Conservation (phyloP, 2,797 vertebrate genomes). For the Borostomias antarcticus region DNA sequence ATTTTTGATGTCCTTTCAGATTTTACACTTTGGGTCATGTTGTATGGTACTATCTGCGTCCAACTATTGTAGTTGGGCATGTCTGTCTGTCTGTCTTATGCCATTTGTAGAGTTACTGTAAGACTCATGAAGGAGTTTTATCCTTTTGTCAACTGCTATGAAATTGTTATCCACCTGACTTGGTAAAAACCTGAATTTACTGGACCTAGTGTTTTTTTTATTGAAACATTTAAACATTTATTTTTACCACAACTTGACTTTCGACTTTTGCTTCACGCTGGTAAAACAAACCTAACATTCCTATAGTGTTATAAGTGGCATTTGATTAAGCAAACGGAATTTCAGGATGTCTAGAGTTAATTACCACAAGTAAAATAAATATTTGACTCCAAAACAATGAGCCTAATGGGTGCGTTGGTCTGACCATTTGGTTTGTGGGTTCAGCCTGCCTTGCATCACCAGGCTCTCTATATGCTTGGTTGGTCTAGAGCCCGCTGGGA, state of each 20-base stretch:
- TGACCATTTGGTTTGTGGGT: too few species aligned
- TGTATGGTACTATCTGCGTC: constrained; percentile 71
- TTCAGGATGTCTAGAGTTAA: too few species aligned
- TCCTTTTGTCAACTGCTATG: constrained; percentile 72
- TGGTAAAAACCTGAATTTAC: constrained; percentile 73
- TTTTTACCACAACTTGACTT: constrained; percentile 76
- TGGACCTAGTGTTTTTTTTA: constrained; percentile 75
- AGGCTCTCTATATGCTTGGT: too few species aligned
- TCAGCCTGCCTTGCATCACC: too few species aligned
- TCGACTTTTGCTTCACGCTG: constrained; percentile 38
- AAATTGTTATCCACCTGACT: constrained; percentile 74
- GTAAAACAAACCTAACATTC: background rate
- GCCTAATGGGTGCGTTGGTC: too few species aligned
- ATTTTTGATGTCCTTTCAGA: constrained; percentile 59
- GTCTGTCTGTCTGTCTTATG: constrained; percentile 69
- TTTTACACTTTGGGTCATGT: constrained; percentile 62
- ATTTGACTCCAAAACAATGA: too few species aligned
- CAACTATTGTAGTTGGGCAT: constrained; percentile 61
- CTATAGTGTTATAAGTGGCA: too few species aligned
- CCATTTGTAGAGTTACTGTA: constrained; percentile 74
- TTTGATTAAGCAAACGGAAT: too few species aligned
- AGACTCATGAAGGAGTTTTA: constrained; percentile 72
- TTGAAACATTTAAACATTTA: constrained; percentile 77
- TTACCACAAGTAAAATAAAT: background rate
- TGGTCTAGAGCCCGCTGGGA: too few species aligned